Percentiles rank a stretch among this genome's conserved stretches.
Evolutionary conservation across 35 echinoderm and acorn worm species (phyloP).

Genomic region (Amphiura filiformis): DNA sequence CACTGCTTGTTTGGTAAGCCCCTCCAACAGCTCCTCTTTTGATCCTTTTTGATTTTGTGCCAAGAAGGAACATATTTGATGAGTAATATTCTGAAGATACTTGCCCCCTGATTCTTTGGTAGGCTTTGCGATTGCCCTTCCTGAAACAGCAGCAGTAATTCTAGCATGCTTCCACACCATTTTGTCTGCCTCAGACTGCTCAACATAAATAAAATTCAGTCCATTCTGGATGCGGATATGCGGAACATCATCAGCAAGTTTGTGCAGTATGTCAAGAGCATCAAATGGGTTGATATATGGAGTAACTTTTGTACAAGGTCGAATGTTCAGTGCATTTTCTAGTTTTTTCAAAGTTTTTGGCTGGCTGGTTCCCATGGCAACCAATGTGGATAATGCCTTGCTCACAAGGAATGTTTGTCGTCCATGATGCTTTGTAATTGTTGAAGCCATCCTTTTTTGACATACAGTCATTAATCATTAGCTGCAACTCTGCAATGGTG

Average conservation of each 20-base stretch:
- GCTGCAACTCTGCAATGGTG: no score
- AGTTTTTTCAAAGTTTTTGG: constrained; percentile 25
- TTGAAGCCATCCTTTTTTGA: no score
- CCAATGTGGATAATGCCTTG: constrained; percentile 12
- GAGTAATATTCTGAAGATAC: neutral
- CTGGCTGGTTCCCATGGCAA: neutral
- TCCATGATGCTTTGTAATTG: neutral
- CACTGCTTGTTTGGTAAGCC: neutral
- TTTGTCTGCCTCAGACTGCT: neutral
- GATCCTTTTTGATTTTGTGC: neutral
- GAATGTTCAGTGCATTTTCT: constrained; percentile 10
- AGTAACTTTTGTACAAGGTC: constrained; percentile 14
- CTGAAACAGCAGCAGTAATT: neutral
- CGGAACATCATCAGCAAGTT: neutral
- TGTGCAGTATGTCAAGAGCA: neutral
- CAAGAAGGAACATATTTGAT: neutral
- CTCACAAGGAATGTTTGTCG: neutral
- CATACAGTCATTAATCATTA: no score
- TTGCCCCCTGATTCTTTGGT: neutral
- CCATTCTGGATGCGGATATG: neutral
- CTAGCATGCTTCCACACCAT: neutral
- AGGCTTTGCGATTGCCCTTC: neutral
- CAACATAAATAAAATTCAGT: neutral
- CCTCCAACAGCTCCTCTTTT: neutral
- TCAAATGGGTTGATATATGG: constrained; percentile 22